A percentile compares a stretch with the other conserved stretches of the same genome.
These are phyloP conservation scores for Sclerodermus sp. DNA, from an alignment of 2,888 invertebrate species.

Conservation along the genomic window DNA sequence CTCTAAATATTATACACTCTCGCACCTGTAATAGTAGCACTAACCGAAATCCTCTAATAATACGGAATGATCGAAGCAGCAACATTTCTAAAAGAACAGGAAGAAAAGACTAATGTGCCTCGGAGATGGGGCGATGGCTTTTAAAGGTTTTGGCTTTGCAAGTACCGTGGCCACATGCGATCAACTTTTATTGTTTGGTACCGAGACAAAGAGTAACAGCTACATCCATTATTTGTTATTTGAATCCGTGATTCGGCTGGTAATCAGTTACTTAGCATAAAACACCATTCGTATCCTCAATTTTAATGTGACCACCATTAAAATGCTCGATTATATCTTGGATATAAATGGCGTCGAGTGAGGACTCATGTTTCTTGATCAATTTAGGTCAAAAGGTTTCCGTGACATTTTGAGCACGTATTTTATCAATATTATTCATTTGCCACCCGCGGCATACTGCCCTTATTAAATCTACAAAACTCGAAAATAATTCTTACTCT, in stretches of 20 bases:
- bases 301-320: slow-evolving; percentile 28
- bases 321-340: slow-evolving; percentile 11
- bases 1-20: slow-evolving; percentile 1
- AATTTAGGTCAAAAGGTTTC: slow-evolving; percentile 37
- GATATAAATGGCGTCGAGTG: slow-evolving; percentile 7
- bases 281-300: slow-evolving; percentile 40
- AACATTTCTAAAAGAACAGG: slow-evolving; percentile 22
- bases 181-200: neutral
- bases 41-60: neutral
- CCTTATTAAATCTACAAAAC: neutral
- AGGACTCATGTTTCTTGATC: slow-evolving; percentile 13
- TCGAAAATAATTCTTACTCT: too few relatives aligned
- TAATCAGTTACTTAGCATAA: slow-evolving; percentile 47
- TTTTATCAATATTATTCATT: neutral
- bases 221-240: slow-evolving; percentile 34
- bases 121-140: slow-evolving; percentile 24
- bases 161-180: neutral
- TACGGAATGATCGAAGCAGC: neutral
- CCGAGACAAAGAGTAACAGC: neutral
- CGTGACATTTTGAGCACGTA: slow-evolving; percentile 11
- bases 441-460: neutral
- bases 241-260: slow-evolving; percentile 41
- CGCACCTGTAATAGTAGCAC: slow-evolving; percentile 14
- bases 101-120: slow-evolving; percentile 23
- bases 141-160: slow-evolving; percentile 32